These are phyloP conservation scores for Drosophila histrio DNA, from an alignment of 2,888 invertebrate species.

Conservation along the genomic window DNA sequence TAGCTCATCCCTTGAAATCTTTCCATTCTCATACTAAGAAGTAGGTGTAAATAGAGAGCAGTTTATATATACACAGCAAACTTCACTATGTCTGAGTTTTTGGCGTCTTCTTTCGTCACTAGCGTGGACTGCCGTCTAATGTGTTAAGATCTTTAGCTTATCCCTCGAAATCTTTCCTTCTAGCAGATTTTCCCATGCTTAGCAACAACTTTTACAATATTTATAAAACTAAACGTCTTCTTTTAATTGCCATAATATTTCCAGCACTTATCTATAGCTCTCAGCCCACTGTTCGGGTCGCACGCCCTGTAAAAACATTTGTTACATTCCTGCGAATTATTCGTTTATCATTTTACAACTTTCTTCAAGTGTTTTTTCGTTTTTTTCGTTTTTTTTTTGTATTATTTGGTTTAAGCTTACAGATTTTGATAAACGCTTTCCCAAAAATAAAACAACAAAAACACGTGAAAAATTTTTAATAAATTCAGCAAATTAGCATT, in stretches of 20 bases:
- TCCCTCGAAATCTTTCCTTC: too few species aligned
- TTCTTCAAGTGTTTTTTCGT: conserved; percentile 29
- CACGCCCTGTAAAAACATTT: conserved; percentile 37
- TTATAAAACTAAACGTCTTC: background rate
- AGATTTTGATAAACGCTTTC: conserved; percentile 34
- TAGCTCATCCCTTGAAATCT: too few species aligned
- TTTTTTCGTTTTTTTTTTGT: conserved; percentile 29
- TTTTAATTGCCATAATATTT: background rate
- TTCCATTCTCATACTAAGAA: too few species aligned
- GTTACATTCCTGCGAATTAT: conserved; percentile 29
- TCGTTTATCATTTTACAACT: conserved; percentile 54
- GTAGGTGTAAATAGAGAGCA: too few species aligned
- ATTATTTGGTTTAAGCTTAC: conserved; percentile 39
- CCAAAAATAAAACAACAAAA: conserved; percentile 19
- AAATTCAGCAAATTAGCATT: conserved; percentile 45
- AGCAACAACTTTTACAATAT: too few species aligned
- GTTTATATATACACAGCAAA: too few species aligned
- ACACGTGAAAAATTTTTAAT: conserved; percentile 24
- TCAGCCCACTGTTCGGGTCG: conserved; percentile 53
- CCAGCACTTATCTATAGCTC: background rate
- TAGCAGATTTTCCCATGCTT: too few species aligned
- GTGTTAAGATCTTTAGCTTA: too few species aligned
- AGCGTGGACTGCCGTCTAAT: too few species aligned
- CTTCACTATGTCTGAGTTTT: too few species aligned
- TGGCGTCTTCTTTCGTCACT: too few species aligned